Evolutionary conservation across 2,113 vertebrate species (phyloP).

Genomic region (Jaculus jaculus): DNA sequence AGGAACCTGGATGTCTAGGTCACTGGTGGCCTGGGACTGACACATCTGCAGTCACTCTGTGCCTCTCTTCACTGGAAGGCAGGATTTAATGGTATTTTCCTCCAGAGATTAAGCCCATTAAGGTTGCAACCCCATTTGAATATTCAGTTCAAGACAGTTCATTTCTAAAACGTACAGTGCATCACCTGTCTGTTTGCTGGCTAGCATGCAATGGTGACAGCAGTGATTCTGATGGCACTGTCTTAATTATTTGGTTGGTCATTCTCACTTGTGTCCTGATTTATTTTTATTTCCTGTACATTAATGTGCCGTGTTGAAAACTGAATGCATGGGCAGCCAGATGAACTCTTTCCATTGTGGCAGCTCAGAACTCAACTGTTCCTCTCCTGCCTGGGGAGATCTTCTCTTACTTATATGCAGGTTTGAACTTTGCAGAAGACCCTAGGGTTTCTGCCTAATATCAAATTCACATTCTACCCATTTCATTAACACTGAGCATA

Average conservation of each 20-base stretch:
- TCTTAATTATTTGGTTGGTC: neutral
- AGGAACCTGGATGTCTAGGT: no score
- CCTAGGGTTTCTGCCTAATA: no score
- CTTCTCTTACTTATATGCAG: neutral
- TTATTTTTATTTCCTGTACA: no score
- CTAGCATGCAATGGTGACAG: neutral
- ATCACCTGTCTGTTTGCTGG: no score
- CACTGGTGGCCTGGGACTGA: no score
- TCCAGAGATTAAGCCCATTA: neutral
- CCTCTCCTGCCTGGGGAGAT: neutral
- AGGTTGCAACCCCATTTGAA: accelerated
- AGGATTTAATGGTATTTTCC: neutral
- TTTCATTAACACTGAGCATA: neutral
- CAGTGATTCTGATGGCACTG: neutral
- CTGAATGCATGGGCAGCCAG: neutral
- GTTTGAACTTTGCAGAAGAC: neutral
- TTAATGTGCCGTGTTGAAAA: neutral
- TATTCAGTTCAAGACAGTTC: neutral
- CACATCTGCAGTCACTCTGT: neutral
- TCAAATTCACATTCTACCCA: neutral
- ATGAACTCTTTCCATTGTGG: neutral
- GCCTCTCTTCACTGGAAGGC: neutral
- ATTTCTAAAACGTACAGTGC: neutral
- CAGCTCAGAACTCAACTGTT: neutral
- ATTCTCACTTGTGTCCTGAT: no score